A percentile compares a stretch with the other conserved stretches of the same genome.
phyloP scores from a whole-genome alignment of 2,888 invertebrate species.

The Hedya salicella region DNA sequence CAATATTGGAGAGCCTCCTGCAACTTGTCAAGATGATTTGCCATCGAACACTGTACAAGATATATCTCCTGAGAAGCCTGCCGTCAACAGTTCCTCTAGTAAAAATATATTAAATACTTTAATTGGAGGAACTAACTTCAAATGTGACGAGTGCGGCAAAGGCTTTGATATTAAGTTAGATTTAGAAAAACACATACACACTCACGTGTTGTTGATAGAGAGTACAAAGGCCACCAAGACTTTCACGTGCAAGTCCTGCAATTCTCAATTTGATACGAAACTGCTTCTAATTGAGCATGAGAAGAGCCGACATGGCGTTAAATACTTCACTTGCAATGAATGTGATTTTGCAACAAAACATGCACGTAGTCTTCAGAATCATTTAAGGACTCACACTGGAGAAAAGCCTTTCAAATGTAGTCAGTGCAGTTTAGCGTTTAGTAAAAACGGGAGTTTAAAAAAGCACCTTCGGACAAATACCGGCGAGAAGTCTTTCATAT shows the following conservation, averaged over 20 bases:
- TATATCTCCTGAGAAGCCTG: background rate
- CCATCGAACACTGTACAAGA: slow-evolving; percentile 4
- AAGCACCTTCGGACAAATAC: too few relatives aligned
- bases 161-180: slow-evolving; percentile 10
- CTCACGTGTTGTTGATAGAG: background rate
- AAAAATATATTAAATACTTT: background rate
- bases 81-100: background rate
- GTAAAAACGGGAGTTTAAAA: too few relatives aligned
- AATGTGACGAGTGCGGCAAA: slow-evolving; percentile 14
- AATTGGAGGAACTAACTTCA: background rate
- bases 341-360: background rate
- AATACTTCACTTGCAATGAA: slow-evolving; percentile 1
- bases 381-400: too few relatives aligned
- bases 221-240: background rate
- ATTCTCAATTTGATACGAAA: slow-evolving; percentile 5
- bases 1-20: background rate
- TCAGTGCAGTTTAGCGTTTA: too few relatives aligned
- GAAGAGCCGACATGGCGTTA: slow-evolving; percentile 7
- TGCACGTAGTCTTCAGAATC: background rate
- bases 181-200: slow-evolving; percentile 28
- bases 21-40: background rate
- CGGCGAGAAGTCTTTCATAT: background rate
- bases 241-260: slow-evolving; percentile 2
- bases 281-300: slow-evolving; percentile 17
- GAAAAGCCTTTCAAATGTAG: too few relatives aligned